These are phyloP conservation scores for Trissonchulus sp. DNA, from an alignment of 2,888 invertebrate genomes.

Conservation along the genomic window DNA sequence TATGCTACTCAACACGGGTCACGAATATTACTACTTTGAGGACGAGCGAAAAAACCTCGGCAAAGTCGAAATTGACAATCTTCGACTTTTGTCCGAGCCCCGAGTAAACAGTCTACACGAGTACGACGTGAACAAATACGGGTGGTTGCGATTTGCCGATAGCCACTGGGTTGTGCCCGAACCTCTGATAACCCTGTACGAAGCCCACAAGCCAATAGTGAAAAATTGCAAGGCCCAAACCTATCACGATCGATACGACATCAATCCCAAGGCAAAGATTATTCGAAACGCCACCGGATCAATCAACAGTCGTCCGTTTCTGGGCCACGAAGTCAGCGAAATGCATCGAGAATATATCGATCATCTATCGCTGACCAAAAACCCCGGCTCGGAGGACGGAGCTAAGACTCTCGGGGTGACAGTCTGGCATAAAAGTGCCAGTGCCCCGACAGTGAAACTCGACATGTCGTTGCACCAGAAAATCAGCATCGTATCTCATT, in stretches of 20 bases:
- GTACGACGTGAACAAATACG: not conserved
- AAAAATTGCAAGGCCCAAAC: slow-evolving; percentile 29
- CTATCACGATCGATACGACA: slow-evolving; percentile 25
- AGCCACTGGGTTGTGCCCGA: slow-evolving; percentile 4
- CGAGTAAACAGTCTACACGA: slow-evolving; percentile 14
- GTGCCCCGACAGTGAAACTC: slow-evolving; percentile 14
- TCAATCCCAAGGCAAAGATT: slow-evolving; percentile 8
- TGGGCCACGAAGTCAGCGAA: not conserved
- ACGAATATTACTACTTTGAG: slow-evolving; percentile 8
- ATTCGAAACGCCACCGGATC: slow-evolving; percentile 1
- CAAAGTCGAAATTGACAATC: not conserved
- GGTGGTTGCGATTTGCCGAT: not conserved
- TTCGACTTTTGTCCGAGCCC: not conserved
- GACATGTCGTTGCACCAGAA: slow-evolving; percentile 19
- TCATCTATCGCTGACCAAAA: not conserved
- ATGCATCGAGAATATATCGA: not conserved
- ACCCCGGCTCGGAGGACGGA: not conserved
- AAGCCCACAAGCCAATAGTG: slow-evolving; percentile 26
- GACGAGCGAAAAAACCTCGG: too few relatives aligned
- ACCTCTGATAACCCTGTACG: slow-evolving; percentile 13
- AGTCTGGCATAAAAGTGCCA: not conserved
- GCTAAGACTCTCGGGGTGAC: not conserved
- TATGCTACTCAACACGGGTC: not conserved
- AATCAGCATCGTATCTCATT: slow-evolving; percentile 7
- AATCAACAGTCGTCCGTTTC: not conserved